Evolutionary conservation across 2,113 vertebrate species (phyloP).

Genomic region (Melanostigma gelatinosum): DNA sequence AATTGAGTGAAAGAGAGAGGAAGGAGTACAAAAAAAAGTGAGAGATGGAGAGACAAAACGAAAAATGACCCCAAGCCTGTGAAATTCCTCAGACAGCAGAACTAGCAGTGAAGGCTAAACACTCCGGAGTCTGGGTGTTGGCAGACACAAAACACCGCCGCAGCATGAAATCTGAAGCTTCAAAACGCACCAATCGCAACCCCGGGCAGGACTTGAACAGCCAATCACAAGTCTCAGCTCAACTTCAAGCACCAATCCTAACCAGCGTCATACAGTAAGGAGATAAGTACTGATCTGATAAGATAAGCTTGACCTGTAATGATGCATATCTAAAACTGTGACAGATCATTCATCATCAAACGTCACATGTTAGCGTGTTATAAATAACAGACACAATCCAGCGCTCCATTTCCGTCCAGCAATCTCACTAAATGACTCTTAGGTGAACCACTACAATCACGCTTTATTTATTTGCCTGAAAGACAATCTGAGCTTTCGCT

Average conservation of each 20-base stretch:
- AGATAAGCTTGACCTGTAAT: conserved; percentile 8
- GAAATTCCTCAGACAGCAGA: conserved; percentile 80
- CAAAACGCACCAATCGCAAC: conserved; percentile 38
- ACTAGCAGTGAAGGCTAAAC: conserved; percentile 74
- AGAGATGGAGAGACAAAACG: conserved; percentile 58
- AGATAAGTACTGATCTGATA: conserved; percentile 19
- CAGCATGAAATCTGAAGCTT: conserved; percentile 46
- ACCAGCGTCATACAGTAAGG: neutral
- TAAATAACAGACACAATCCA: conserved; percentile 22
- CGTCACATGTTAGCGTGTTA: neutral
- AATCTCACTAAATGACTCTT: conserved; percentile 27
- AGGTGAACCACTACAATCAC: conserved; percentile 48
- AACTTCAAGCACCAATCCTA: conserved; percentile 28
- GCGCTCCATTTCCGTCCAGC: conserved; percentile 9
- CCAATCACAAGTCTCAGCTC: conserved; percentile 47
- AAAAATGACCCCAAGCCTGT: conserved; percentile 67
- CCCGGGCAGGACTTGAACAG: neutral
- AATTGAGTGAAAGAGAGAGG: conserved; percentile 35
- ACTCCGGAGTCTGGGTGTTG: conserved; percentile 72
- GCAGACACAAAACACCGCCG: conserved; percentile 71
- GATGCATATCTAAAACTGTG: conserved; percentile 13
- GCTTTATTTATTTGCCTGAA: conserved; percentile 69
- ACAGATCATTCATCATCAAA: conserved; percentile 28
- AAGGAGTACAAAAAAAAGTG: conserved; percentile 28
- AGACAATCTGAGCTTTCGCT: conserved; percentile 57